Base-by-base conservation (phyloP, 2,888 invertebrate genomes). In the Drosophila cognata region DNA sequence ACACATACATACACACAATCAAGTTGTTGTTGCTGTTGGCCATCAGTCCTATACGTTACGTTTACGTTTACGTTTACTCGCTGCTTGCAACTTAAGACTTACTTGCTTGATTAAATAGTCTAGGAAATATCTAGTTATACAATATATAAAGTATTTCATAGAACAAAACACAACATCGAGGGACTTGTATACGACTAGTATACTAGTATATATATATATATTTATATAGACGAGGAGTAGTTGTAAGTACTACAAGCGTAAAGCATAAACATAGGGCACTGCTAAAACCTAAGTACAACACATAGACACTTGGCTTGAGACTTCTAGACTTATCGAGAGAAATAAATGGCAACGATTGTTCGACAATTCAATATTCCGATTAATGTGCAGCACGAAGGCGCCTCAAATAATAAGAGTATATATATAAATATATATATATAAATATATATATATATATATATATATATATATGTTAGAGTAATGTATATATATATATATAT, bases 291-390 rank as follows among this genome's bases (percentile, higher is more conserved):
- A 85, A 77, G 79, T 87, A 85, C 89, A 89, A 88, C 87, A 85
- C 72, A 85, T 84, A 85, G 72, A 86, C 70, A 78, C 75, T 82
- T 73, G 67, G 65, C 64, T 76, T 70, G 65, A 79, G 63, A 76
- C 43, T 41, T 46, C 51, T 71, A 65, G 76, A 87, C 79, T 85
- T 84, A 77, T 70, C 52, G 59, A 74, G 71, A 67, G 81, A 86
- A 85, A 86, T 79, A 89, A 85, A 85, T 89, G 86, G 83, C 89
- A 88, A 87, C 89, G 91, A 92, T 92, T 92, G 92, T 92, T 92
- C 92, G 88, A 92, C 92, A 92, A 92, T 92, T 92, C 91, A 92
- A 91, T 91, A 91, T 79, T 81, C 75, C 65, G 82, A 79, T 82
- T 82, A 74, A 71, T 71, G 73, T 70, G 73, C 79, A 80, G 77